Percentiles rank a stretch among this genome's conserved stretches.
Conservation (phyloP, 2,113 vertebrate species). For the Ammodytes marinus region DNA sequence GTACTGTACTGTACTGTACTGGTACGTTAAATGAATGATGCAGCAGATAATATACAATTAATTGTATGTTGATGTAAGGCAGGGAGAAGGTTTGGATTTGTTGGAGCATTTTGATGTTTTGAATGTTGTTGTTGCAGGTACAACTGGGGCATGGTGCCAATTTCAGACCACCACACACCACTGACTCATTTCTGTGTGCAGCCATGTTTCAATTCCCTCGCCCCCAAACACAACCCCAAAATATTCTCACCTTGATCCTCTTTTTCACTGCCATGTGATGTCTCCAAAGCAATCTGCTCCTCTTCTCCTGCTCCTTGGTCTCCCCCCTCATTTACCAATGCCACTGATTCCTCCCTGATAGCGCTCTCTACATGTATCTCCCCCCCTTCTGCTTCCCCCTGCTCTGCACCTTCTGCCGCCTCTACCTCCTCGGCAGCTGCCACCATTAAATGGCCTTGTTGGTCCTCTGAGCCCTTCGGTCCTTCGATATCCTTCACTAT, state of each 20-base stretch:
- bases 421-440: constrained; percentile 13
- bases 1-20: not conserved
- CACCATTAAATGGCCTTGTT: constrained; percentile 37
- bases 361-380: constrained; percentile 10
- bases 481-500: constrained; percentile 6
- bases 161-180: not conserved
- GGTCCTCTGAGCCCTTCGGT: constrained; percentile 10
- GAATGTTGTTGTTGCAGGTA: not conserved
- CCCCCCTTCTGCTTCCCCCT: constrained; percentile 2
- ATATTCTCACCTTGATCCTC: constrained; percentile 72
- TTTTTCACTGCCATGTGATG: constrained; percentile 29
- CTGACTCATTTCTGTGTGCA: not conserved
- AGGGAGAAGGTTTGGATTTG: not conserved
- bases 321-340: constrained; percentile 26
- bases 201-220: constrained; percentile 5
- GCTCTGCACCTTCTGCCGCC: constrained; percentile 12
- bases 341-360: constrained; percentile 38
- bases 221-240: not conserved
- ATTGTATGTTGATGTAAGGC: not conserved
- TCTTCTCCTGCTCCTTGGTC: constrained; percentile 48
- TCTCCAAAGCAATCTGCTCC: constrained; percentile 39
- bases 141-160: not conserved
- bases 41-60: not conserved
- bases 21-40: not conserved
- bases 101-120: not conserved